Conservation (phyloP, 2,113 vertebrate genomes). For the Oriolus oriolus region DNA sequence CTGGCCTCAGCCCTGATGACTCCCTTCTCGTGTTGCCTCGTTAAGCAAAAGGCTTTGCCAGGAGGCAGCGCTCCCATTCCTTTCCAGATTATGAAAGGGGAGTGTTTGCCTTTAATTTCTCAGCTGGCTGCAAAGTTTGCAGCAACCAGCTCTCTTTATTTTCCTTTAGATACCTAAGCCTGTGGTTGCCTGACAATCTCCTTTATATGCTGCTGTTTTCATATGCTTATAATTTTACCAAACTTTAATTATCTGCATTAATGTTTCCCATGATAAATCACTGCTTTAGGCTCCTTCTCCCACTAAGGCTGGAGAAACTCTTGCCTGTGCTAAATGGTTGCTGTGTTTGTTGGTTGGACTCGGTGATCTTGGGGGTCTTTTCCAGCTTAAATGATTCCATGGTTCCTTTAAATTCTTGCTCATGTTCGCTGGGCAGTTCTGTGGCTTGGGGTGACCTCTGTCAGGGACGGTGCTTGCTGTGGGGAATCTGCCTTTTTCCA, state of each 20-base stretch:
- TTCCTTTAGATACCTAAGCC: not conserved
- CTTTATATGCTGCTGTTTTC: not conserved
- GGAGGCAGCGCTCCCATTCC: not conserved
- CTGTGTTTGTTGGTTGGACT: not conserved
- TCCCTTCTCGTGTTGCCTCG: not conserved
- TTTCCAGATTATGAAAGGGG: not conserved
- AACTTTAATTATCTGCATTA: not conserved
- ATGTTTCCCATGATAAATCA: not conserved
- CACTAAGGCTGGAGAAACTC: not conserved
- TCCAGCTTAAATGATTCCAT: not conserved
- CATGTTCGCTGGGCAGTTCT: not conserved
- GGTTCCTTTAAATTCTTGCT: not conserved
- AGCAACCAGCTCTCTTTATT: not conserved
- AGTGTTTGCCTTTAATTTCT: not conserved
- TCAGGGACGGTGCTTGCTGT: not conserved
- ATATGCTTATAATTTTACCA: not conserved
- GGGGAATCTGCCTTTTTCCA: not conserved
- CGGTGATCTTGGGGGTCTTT: not conserved
- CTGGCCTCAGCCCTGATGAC: slow-evolving; percentile 11
- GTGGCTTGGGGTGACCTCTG: not conserved
- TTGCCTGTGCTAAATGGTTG: not conserved
- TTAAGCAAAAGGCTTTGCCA: slow-evolving; percentile 23
- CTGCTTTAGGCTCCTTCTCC: not conserved
- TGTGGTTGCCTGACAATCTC: not conserved
- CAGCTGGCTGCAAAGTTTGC: not conserved